Evolutionary conservation across 2,113 vertebrate species (phyloP).

Genomic region (Lutjanus erythropterus): DNA sequence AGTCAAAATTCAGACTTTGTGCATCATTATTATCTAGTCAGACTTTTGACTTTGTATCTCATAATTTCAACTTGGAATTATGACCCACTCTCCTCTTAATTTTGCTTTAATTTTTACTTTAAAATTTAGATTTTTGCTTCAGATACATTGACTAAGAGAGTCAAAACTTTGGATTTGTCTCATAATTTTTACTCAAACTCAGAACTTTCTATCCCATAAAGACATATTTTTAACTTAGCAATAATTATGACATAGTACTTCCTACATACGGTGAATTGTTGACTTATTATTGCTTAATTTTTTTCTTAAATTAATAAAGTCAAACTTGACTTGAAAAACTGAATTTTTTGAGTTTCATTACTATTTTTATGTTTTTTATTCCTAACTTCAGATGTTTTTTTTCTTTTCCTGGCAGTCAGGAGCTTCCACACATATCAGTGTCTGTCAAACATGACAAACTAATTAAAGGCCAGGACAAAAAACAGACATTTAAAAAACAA

Average conservation of each 20-base stretch:
- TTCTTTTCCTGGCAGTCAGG: neutral
- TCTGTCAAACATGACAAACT: neutral
- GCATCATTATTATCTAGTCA: too few species aligned
- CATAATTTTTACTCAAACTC: too few species aligned
- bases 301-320: too few species aligned
- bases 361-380: neutral
- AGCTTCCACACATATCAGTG: neutral
- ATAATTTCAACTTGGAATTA: neutral
- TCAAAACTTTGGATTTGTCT: neutral
- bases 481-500: neutral
- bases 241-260: too few species aligned
- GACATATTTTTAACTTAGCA: too few species aligned
- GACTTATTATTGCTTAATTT: too few species aligned
- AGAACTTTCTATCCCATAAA: too few species aligned
- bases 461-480: neutral
- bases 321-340: too few species aligned
- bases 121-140: neutral
- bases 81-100: neutral
- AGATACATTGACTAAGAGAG: neutral
- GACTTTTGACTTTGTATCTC: neutral
- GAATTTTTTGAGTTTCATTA: too few species aligned
- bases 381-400: too few species aligned
- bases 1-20: neutral
- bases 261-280: too few species aligned
- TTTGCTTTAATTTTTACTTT: neutral